phyloP scores from a whole-genome alignment of 2,797 vertebrate genomes.

The Micromesistius poutassou region DNA sequence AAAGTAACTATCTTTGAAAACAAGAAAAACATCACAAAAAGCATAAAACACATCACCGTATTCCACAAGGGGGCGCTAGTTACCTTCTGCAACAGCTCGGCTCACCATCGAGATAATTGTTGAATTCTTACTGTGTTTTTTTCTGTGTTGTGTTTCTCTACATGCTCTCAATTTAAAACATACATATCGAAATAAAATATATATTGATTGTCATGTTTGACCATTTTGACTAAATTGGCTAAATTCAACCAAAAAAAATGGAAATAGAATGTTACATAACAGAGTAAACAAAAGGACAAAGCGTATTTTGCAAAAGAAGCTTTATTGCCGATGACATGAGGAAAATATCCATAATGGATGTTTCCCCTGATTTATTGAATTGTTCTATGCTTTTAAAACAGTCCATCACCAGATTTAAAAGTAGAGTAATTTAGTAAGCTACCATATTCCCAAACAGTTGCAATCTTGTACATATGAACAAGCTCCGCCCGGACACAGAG shows the following conservation, averaged over 20 bases:
- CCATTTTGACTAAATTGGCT: not conserved
- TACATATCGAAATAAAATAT: not conserved
- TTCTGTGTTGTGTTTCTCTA: too few species aligned
- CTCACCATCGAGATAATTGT: conserved; percentile 17
- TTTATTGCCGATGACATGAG: conserved; percentile 79
- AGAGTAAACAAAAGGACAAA: conserved; percentile 38
- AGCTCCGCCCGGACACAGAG: conserved; percentile 40
- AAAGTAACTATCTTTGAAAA: not conserved
- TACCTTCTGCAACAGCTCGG: conserved; percentile 86
- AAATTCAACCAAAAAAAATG: not conserved
- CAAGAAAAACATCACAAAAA: conserved; percentile 54
- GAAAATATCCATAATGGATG: conserved; percentile 59
- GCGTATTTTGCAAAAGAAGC: conserved; percentile 74
- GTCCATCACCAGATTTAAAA: conserved; percentile 51
- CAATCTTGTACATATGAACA: conserved; percentile 40
- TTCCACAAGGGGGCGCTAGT: conserved; percentile 77
- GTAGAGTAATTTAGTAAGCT: conserved; percentile 38
- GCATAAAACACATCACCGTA: conserved; percentile 76
- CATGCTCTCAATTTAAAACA: too few species aligned
- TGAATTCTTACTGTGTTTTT: not conserved
- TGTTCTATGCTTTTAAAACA: conserved; percentile 61
- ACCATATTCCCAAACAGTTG: conserved; percentile 39
- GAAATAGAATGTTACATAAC: conserved; percentile 24
- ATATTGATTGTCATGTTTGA: not conserved
- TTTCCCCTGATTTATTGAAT: conserved; percentile 51